A percentile compares a stretch with the other conserved stretches of the same genome.
phyloP scores from a whole-genome alignment of 2,888 invertebrate genomes.

The Ellobium chinense region DNA sequence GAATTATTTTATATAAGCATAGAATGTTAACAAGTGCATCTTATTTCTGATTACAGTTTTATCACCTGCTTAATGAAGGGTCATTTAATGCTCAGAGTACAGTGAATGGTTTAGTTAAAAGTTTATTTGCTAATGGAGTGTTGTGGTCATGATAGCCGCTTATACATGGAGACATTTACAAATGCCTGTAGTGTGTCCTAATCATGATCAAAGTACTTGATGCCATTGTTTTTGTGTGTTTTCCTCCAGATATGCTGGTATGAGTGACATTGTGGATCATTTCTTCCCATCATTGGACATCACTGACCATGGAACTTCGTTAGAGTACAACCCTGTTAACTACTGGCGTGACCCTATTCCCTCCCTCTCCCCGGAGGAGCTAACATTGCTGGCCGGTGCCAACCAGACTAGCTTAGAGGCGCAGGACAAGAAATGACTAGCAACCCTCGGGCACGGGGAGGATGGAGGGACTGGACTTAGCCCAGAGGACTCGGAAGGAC shows the following conservation, averaged over 20 bases:
- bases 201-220: too few relatives aligned
- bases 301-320: slow-evolving; percentile 71
- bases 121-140: too few relatives aligned
- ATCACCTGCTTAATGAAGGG: too few relatives aligned
- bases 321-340: slow-evolving; percentile 89
- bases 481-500: not conserved
- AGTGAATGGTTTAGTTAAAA: too few relatives aligned
- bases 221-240: too few relatives aligned
- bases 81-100: too few relatives aligned
- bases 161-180: too few relatives aligned
- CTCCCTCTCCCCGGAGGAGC: slow-evolving; percentile 57
- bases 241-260: slow-evolving; percentile 91
- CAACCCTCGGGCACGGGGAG: not conserved
- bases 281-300: slow-evolving; percentile 86
- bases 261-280: slow-evolving; percentile 96
- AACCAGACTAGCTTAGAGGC: slow-evolving; percentile 19
- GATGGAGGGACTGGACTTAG: not conserved
- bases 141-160: too few relatives aligned
- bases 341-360: slow-evolving; percentile 95
- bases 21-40: too few relatives aligned
- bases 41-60: too few relatives aligned
- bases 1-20: too few relatives aligned
- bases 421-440: slow-evolving; percentile 40
- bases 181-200: too few relatives aligned
- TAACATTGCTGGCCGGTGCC: slow-evolving; percentile 13